These are phyloP conservation scores for Erinaceus europaeus DNA, from an alignment of 2,113 vertebrate species.

Conservation along the genomic window DNA sequence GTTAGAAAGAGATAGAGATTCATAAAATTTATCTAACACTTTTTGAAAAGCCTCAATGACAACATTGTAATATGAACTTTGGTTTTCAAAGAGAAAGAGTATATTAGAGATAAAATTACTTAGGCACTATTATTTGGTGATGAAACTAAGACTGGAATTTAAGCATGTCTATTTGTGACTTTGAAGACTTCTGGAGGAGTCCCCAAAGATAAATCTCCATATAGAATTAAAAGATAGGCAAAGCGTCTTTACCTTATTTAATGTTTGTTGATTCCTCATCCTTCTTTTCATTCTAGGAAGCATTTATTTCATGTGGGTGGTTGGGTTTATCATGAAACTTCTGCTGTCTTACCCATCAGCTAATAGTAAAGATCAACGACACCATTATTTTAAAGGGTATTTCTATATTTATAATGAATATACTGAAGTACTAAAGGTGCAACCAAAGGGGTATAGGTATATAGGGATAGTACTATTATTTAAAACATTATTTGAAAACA, in stretches of 20 bases:
- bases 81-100: not conserved
- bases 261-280: not conserved
- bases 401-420: not conserved
- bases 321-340: not conserved
- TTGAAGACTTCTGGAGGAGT: not conserved
- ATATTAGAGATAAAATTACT: not conserved
- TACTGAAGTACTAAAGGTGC: not conserved
- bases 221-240: not conserved
- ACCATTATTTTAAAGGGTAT: constrained; percentile 22
- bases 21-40: not conserved
- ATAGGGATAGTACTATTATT: not conserved
- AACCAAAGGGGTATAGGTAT: not conserved
- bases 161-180: not conserved
- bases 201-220: not conserved
- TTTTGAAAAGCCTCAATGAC: not conserved
- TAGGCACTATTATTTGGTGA: not conserved
- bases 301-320: not conserved
- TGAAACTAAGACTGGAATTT: not conserved
- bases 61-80: not conserved
- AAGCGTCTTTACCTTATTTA: not conserved
- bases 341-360: not conserved
- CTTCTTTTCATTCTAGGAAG: not conserved
- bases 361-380: not conserved
- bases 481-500: not conserved
- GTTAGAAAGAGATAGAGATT: not conserved